These are phyloP conservation scores for Ciona savignyi DNA, from an alignment of 23 tunicate species.

Conservation along the genomic window DNA sequence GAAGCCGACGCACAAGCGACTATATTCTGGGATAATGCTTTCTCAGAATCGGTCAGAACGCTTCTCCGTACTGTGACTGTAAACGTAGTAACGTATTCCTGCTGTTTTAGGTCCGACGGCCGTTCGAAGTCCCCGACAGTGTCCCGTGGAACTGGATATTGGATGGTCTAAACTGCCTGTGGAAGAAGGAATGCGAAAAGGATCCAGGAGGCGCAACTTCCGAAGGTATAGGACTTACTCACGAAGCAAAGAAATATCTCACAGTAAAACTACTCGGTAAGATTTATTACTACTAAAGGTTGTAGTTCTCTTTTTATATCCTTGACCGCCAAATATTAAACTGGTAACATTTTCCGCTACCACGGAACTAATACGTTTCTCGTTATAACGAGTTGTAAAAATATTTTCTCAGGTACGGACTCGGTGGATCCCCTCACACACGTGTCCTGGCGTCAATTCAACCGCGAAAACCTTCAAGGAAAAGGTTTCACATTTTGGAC, in stretches of 20 bases:
- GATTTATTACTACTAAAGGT: too few relatives aligned
- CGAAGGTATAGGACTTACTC: constrained; percentile 33
- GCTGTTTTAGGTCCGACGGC: constrained; percentile 29
- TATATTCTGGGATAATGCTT: constrained; percentile 97
- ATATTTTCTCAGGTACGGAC: too few relatives aligned
- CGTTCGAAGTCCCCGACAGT: constrained; percentile 51
- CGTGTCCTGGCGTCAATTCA: constrained; percentile 22
- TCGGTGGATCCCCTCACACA: too few relatives aligned
- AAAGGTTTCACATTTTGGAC: constrained; percentile 77
- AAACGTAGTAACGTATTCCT: background rate
- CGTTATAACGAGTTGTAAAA: too few relatives aligned
- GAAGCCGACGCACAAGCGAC: constrained; percentile 99
- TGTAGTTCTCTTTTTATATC: too few relatives aligned
- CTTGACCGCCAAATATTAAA: too few relatives aligned
- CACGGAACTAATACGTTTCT: too few relatives aligned
- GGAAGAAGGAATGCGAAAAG: constrained; percentile 57
- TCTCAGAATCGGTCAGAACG: constrained; percentile 36
- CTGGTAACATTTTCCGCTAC: too few relatives aligned
- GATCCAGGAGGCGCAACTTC: constrained; percentile 16
- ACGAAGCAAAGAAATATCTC: constrained; percentile 34
- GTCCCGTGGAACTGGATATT: constrained; percentile 73
- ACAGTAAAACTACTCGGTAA: constrained; percentile 61
- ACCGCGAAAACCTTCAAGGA: constrained; percentile 48
- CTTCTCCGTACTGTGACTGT: too few relatives aligned
- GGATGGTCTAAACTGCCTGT: constrained; percentile 61